These are phyloP conservation scores for Microcebus jonahi DNA, from an alignment of 2,113 vertebrate genomes.

Conservation along the genomic window DNA sequence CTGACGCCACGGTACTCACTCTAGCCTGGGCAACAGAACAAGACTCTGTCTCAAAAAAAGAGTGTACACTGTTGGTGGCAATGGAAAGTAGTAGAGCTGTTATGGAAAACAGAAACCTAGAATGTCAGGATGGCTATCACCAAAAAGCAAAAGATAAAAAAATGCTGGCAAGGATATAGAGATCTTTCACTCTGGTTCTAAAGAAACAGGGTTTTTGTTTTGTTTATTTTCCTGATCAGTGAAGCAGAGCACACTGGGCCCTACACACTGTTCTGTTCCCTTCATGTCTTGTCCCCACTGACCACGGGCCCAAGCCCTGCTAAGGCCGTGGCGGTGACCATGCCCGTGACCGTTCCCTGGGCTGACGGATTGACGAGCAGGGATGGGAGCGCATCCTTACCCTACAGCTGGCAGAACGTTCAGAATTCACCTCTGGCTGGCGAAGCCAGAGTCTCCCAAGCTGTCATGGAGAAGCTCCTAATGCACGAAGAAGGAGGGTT, in stretches of 20 bases:
- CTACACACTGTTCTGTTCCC: not conserved
- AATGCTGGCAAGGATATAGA: not conserved
- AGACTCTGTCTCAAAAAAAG: not conserved
- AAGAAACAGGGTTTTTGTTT: not conserved
- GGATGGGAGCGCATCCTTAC: not conserved
- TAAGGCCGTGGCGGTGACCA: not conserved
- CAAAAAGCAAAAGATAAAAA: not conserved
- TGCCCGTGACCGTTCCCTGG: rapidly evolving
- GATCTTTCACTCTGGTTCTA: not conserved
- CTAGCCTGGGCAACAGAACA: too few relatives aligned
- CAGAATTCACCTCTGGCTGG: not conserved
- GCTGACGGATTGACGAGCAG: not conserved
- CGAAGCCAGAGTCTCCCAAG: not conserved
- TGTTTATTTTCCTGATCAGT: not conserved
- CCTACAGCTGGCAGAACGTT: not conserved
- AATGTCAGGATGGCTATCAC: not conserved
- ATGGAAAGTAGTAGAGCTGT: not conserved
- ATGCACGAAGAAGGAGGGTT: not conserved
- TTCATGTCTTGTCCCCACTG: not conserved
- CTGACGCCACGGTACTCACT: too few relatives aligned
- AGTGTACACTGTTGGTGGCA: not conserved
- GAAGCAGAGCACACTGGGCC: not conserved
- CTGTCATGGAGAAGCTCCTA: not conserved
- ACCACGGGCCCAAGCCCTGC: not conserved
- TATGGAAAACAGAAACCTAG: not conserved